These are phyloP conservation scores for Aromia moschata DNA, from an alignment of 2,888 invertebrate genomes.

Conservation along the genomic window DNA sequence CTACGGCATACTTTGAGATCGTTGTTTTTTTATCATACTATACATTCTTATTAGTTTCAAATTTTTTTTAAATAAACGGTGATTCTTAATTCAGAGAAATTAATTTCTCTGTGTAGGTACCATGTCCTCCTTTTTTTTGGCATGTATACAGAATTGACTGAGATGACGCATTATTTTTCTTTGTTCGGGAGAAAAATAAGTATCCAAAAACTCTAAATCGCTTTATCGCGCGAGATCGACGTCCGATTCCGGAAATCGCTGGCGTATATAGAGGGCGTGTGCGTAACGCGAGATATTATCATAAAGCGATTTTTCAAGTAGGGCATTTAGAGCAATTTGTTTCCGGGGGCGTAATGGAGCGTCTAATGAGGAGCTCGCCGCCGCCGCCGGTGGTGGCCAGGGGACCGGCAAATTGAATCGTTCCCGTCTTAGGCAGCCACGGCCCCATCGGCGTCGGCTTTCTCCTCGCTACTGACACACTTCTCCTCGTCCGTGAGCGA, in stretches of 20 bases:
- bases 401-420: conserved; percentile 64
- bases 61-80: too few species aligned
- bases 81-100: too few species aligned
- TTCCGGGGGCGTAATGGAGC: conserved; percentile 64
- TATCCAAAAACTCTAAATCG: too few species aligned
- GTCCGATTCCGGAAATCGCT: too few species aligned
- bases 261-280: not conserved
- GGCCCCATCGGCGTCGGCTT: conserved; percentile 6
- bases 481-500: conserved; percentile 11
- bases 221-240: not conserved
- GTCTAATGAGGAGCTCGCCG: conserved; percentile 64
- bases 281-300: conserved; percentile 50
- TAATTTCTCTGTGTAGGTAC: too few species aligned
- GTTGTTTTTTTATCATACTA: too few species aligned
- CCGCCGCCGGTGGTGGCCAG: conserved; percentile 59
- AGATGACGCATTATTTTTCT: too few species aligned
- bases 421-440: conserved; percentile 33
- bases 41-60: too few species aligned
- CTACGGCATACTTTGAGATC: too few species aligned
- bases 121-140: too few species aligned
- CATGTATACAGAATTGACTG: too few species aligned
- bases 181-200: too few species aligned
- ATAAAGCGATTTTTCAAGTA: conserved; percentile 58
- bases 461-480: conserved; percentile 9
- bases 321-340: conserved; percentile 63